phyloP scores from a whole-genome alignment of 1,140 invertebrate species.

The Heliconius nattereri region DNA sequence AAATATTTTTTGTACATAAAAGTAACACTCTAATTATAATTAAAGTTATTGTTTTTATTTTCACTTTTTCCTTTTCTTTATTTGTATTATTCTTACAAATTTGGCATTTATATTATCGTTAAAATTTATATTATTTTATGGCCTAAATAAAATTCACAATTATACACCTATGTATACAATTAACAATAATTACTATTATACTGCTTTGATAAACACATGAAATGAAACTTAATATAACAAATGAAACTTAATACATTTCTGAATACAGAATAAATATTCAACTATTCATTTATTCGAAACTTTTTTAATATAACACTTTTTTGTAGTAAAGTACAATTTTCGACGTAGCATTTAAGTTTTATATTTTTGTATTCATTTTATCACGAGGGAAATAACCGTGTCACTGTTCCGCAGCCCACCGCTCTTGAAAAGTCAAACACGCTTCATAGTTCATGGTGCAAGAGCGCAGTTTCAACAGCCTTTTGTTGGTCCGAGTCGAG shows the following conservation, averaged over 20 bases:
- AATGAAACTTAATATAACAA: not conserved
- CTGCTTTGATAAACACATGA: not conserved
- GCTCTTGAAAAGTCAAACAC: conserved; percentile 12
- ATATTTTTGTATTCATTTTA: conserved; percentile 12
- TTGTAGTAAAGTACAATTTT: conserved; percentile 1
- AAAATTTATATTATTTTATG: no score
- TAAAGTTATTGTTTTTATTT: no score
- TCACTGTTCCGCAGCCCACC: conserved; percentile 10
- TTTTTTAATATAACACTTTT: conserved; percentile 9
- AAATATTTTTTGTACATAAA: no score
- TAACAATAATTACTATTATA: no score
- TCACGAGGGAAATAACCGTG: conserved; percentile 13
- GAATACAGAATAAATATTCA: not conserved
- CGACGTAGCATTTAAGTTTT: conserved; percentile 16
- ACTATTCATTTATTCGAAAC: not conserved
- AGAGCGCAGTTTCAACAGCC: conserved; percentile 20
- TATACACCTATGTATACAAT: no score
- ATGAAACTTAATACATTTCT: not conserved
- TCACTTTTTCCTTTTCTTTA: no score
- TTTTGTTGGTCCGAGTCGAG: conserved; percentile 18
- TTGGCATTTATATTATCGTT: no score
- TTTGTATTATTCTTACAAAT: no score
- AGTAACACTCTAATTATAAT: no score
- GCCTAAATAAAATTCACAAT: not conserved
- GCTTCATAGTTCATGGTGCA: conserved; percentile 22